A percentile compares a stretch with the other conserved stretches of the same genome.
Conservation (phyloP, 1,140 invertebrate genomes). For the Gonioctena quinquepunctata region DNA sequence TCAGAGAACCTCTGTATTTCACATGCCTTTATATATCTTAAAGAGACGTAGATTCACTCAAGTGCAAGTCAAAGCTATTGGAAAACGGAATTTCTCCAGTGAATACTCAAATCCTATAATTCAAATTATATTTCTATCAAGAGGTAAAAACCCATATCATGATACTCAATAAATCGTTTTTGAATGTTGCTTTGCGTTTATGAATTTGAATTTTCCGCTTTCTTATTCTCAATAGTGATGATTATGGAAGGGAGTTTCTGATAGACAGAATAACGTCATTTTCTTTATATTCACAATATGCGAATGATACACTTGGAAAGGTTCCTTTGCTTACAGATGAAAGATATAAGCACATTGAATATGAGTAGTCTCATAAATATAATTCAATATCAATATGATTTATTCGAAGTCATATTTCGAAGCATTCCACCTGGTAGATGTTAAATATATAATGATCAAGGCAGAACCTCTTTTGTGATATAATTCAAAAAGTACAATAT, state of each 20-base stretch:
- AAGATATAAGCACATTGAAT: too few relatives aligned
- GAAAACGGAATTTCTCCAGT: neutral
- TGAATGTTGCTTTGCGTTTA: neutral
- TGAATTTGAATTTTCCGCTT: conserved; percentile 3
- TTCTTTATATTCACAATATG: neutral
- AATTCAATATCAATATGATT: too few relatives aligned
- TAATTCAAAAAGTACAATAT: too few relatives aligned
- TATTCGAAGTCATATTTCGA: too few relatives aligned
- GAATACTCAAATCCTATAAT: neutral
- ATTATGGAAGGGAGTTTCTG: neutral
- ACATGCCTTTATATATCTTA: too few relatives aligned
- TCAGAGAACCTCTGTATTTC: too few relatives aligned
- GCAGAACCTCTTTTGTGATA: too few relatives aligned
- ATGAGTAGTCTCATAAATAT: too few relatives aligned
- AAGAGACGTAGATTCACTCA: too few relatives aligned
- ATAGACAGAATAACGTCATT: neutral
- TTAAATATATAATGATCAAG: too few relatives aligned
- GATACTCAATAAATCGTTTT: neutral
- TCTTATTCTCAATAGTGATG: conserved; percentile 1
- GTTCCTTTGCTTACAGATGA: too few relatives aligned
- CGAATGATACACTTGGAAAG: neutral
- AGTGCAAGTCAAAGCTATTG: neutral
- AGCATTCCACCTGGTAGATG: too few relatives aligned
- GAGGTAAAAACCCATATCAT: neutral
- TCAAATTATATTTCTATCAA: neutral